Conservation (phyloP, 2,888 invertebrate genomes). For the Andricus curvator region DNA sequence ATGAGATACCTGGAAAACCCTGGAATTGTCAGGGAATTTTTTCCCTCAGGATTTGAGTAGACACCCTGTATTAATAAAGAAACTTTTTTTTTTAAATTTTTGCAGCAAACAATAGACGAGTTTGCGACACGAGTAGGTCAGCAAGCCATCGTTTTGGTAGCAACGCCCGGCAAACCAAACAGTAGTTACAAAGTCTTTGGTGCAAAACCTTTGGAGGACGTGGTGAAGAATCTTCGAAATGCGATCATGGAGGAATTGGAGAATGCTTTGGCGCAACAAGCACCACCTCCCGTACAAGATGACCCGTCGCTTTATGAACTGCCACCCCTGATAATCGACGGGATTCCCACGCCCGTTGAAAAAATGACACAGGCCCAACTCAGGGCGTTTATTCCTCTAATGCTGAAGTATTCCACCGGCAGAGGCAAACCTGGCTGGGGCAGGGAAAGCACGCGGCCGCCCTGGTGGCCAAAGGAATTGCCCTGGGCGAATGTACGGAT, state of each 20-base stretch:
- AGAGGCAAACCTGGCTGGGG: constrained; percentile 99
- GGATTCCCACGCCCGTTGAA: constrained; percentile 98
- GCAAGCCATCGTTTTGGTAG: constrained; percentile 97
- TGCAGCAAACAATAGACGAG: constrained; percentile 95
- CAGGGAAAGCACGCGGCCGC: constrained; percentile 95
- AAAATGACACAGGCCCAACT: constrained; percentile 99
- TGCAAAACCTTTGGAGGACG: constrained; percentile 97
- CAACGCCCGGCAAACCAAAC: constrained; percentile 97
- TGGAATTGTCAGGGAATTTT: too few relatives aligned
- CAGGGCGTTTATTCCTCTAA: constrained; percentile 96
- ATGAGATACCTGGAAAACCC: too few relatives aligned
- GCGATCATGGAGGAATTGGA: constrained; percentile 98
- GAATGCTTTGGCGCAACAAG: constrained; percentile 94
- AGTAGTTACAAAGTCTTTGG: constrained; percentile 98
- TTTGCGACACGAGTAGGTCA: constrained; percentile 98
- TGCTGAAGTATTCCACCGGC: constrained; percentile 98
- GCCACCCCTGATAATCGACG: constrained; percentile 97
- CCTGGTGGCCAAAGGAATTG: constrained; percentile 99
- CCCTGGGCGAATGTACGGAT: constrained; percentile 99
- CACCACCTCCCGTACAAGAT: constrained; percentile 91
- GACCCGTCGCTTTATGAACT: constrained; percentile 96
- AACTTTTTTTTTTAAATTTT: constrained; percentile 43
- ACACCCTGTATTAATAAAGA: too few relatives aligned
- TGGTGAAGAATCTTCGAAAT: constrained; percentile 92
- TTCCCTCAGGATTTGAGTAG: too few relatives aligned